Evolutionary conservation across 2,113 vertebrate species (phyloP).

Genomic region (Puma concolor): DNA sequence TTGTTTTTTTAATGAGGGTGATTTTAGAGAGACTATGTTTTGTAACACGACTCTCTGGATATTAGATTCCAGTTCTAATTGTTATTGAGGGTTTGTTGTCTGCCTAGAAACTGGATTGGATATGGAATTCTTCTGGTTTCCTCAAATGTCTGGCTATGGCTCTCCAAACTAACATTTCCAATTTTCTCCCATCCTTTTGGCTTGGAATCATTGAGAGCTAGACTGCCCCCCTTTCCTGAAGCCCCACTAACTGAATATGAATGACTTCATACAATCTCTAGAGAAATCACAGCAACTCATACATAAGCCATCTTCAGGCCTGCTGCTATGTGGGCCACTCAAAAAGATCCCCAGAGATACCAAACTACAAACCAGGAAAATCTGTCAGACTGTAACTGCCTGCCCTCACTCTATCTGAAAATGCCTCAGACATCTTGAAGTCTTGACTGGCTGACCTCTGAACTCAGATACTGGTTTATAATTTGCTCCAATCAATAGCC

Average conservation of each 20-base stretch:
- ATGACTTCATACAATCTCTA: not conserved
- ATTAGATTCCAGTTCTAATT: not conserved
- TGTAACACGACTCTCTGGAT: not conserved
- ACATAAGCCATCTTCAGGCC: not conserved
- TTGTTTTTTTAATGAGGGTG: not conserved
- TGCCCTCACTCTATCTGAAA: not conserved
- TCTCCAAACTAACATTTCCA: not conserved
- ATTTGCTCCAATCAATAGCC: not conserved
- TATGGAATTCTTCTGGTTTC: not conserved
- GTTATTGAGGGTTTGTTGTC: not conserved
- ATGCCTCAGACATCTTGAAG: not conserved
- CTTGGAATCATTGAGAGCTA: not conserved
- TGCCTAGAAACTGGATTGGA: not conserved
- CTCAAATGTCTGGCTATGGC: not conserved
- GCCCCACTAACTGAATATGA: not conserved
- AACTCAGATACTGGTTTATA: not conserved
- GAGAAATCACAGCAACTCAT: not conserved
- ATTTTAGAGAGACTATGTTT: not conserved
- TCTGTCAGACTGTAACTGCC: not conserved
- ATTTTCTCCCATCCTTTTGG: not conserved
- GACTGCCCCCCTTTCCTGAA: not conserved
- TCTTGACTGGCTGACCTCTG: not conserved
- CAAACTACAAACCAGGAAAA: not conserved
- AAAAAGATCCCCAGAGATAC: not conserved
- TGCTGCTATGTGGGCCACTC: not conserved